Percentiles rank a stretch among this genome's conserved stretches.
phyloP scores from a whole-genome alignment of 53 echinoderm and acorn worm genomes.

The Hippasteria phrygiana region DNA sequence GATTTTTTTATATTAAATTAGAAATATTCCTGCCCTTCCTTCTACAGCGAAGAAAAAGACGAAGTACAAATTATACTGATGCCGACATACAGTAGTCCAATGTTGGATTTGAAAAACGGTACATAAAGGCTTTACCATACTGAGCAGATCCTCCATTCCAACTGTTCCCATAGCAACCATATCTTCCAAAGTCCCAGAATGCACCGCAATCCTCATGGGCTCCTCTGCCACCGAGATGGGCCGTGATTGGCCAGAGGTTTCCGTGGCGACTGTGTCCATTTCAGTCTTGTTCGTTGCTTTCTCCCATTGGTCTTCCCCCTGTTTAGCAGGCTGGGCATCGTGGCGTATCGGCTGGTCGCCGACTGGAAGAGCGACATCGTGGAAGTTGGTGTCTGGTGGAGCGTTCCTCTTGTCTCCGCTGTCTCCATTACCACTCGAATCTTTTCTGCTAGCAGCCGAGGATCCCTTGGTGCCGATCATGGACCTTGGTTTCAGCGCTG shows the following conservation, averaged over 20 bases:
- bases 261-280: constrained; percentile 62
- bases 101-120: neutral
- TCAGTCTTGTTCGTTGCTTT: constrained; percentile 40
- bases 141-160: constrained; percentile 82
- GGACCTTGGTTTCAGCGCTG: constrained; percentile 45
- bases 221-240: constrained; percentile 70
- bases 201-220: constrained; percentile 83
- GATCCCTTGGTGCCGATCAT: constrained; percentile 64
- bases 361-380: constrained; percentile 69
- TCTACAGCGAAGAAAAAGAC: too few relatives aligned
- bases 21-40: too few relatives aligned
- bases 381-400: constrained; percentile 49
- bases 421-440: constrained; percentile 3
- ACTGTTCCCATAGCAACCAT: constrained; percentile 93
- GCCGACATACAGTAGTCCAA: neutral
- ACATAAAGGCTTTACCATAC: constrained; percentile 71
- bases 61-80: too few relatives aligned
- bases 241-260: constrained; percentile 66
- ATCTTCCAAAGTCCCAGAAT: constrained; percentile 89
- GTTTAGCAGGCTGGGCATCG: constrained; percentile 43
- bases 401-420: neutral
- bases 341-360: constrained; percentile 72
- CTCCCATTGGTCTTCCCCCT: constrained; percentile 25
- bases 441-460: constrained; percentile 42
- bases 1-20: too few relatives aligned